Percentiles rank a stretch among this genome's conserved stretches.
Evolutionary conservation across 2,113 vertebrate genomes (phyloP).

Genomic region (Laticauda colubrina): DNA sequence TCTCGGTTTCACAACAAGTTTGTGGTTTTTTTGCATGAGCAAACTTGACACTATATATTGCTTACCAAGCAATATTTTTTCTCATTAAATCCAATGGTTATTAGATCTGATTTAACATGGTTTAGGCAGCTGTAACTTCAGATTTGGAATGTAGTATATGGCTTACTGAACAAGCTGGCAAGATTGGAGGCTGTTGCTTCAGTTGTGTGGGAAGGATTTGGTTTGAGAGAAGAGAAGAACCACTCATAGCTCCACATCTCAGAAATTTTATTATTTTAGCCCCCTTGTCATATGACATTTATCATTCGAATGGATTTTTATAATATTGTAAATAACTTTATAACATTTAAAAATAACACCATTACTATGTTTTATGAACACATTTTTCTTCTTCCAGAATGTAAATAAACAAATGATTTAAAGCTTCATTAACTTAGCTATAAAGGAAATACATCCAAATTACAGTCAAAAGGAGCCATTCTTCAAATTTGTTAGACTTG

Average conservation of each 20-base stretch:
- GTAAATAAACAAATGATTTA: not conserved
- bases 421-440: not conserved
- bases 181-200: not conserved
- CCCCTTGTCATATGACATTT: not conserved
- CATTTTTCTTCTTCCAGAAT: not conserved
- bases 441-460: not conserved
- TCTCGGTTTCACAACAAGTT: not conserved
- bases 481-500: not conserved
- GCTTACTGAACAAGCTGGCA: not conserved
- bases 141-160: not conserved
- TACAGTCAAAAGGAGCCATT: not conserved
- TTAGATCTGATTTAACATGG: not conserved
- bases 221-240: not conserved
- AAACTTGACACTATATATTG: not conserved
- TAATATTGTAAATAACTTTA: not conserved
- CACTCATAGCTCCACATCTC: not conserved
- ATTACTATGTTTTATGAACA: not conserved
- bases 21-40: constrained; percentile 8
- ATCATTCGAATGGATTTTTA: not conserved
- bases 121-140: constrained; percentile 6
- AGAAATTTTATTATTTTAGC: not conserved
- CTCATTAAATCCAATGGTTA: constrained; percentile 4
- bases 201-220: not conserved
- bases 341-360: not conserved
- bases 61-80: fast-evolving